Percentiles rank a stretch among this genome's conserved stretches.
These are phyloP conservation scores for Philonicus albiceps DNA, from an alignment of 2,888 invertebrate genomes.

Conservation along the genomic window DNA sequence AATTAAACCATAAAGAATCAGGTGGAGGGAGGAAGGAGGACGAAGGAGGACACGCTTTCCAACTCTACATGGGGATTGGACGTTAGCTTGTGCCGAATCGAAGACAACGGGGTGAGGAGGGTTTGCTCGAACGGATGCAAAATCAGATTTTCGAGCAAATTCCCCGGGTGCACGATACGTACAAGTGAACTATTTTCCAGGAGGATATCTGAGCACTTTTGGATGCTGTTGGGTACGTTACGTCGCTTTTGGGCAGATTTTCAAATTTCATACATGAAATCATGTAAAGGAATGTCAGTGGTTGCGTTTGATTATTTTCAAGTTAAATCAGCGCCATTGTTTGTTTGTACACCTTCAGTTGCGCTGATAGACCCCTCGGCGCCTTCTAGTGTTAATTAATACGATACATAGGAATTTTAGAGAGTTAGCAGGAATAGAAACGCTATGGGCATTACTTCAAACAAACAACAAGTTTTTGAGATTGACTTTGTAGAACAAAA, in stretches of 20 bases:
- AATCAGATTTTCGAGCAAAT: background rate
- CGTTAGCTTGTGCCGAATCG: background rate
- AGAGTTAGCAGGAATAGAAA: background rate
- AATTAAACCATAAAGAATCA: slow-evolving; percentile 8
- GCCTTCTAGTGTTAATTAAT: background rate
- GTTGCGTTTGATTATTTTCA: background rate
- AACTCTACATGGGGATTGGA: background rate
- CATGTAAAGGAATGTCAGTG: background rate
- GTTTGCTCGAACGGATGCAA: background rate
- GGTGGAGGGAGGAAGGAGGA: background rate
- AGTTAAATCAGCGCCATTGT: background rate
- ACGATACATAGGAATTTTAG: background rate
- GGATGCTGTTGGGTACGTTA: background rate
- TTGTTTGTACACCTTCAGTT: background rate
- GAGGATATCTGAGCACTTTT: background rate
- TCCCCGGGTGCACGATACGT: background rate
- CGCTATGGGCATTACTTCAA: background rate
- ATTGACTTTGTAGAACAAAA: background rate
- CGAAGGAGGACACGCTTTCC: background rate
- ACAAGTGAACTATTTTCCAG: background rate
- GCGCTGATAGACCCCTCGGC: background rate
- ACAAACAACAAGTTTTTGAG: background rate
- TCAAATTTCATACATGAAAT: background rate
- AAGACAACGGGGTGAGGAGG: background rate
- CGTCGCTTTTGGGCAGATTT: background rate